These are phyloP conservation scores for Brachylomia viminalis DNA, from an alignment of 2,888 invertebrate genomes.

Conservation along the genomic window DNA sequence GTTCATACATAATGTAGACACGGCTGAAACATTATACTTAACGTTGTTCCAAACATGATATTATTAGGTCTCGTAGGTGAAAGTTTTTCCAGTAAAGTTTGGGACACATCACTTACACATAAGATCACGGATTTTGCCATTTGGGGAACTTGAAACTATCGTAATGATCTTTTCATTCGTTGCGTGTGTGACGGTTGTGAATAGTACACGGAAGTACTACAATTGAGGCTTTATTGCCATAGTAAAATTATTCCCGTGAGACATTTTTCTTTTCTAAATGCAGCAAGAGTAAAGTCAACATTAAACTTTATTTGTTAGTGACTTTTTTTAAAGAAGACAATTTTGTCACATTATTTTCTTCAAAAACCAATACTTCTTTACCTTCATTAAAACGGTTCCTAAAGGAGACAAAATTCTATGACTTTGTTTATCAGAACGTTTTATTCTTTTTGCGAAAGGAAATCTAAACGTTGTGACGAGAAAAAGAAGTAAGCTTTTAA, in stretches of 20 bases:
- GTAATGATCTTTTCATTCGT: neutral
- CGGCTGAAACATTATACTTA: constrained; percentile 39
- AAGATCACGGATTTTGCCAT: neutral
- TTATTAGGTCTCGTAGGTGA: constrained; percentile 25
- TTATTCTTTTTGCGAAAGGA: constrained; percentile 40
- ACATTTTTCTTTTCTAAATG: neutral
- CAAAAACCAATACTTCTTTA: constrained; percentile 29
- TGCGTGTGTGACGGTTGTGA: neutral
- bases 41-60: constrained; percentile 42
- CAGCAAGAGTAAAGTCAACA: neutral
- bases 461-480: constrained; percentile 47
- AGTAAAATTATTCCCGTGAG: neutral
- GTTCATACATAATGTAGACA: constrained; percentile 59
- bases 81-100: constrained; percentile 43
- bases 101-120: constrained; percentile 7
- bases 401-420: constrained; percentile 36
- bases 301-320: neutral
- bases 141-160: constrained; percentile 1
- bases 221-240: neutral
- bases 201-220: neutral
- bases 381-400: constrained; percentile 41
- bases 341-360: constrained; percentile 22
- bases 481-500: constrained; percentile 60
- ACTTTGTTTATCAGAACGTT: constrained; percentile 51
- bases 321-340: constrained; percentile 13